Evolutionary conservation across 2,113 vertebrate species (phyloP), one percentile per base, ranked within the genome.

Genomic region (Aspidoscelis tigris): DNA sequence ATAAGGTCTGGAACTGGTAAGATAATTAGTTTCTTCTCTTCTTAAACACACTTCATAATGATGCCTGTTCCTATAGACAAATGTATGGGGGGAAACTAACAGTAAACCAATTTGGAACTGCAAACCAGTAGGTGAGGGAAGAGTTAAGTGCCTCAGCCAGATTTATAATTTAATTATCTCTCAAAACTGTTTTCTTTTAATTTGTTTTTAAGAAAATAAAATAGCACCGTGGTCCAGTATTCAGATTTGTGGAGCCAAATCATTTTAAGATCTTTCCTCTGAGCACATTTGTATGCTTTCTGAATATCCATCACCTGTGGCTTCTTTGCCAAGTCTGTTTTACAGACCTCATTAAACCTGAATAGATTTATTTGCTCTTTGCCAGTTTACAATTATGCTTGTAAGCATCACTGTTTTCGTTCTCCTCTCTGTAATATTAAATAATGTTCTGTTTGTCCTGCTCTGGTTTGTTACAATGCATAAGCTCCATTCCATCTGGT

Each of bases 401-500:
- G 58, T n/a, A n/a, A 79, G 18, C 61, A 84, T 47, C n/a, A 26
- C 8, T 73, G 41, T 18, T 12, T 16, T 71, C 66, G 82, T 61
- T 50, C 3, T 41, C 22, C 22, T 43, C 21, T 77, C 33, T 87
- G 43, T 66, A 61, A 26, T 76, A 84, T 66, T 47, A 9, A 64
- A 33, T 81, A 47, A 86, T 80, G 69, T 55, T 39, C 11, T 81
- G 18, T 87, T 77, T 80, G 14, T 55, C n/a, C 43, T 43, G 41
- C 53, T 84, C 75, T 83, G 10, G 9, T 79, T 83, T 77, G 72
- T 9, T 33, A 12, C 68, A 73, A 72, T 50, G 88, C 39, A 11
- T 47, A 86, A 1, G 50, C n/a, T 44, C 24, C 65, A 61, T 0
- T 76, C 87, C 22, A 7, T 20, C 2, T 74, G 82, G 7, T 47